Evolutionary conservation across 2,888 invertebrate species (phyloP).

Genomic region (Heliconius aoede): DNA sequence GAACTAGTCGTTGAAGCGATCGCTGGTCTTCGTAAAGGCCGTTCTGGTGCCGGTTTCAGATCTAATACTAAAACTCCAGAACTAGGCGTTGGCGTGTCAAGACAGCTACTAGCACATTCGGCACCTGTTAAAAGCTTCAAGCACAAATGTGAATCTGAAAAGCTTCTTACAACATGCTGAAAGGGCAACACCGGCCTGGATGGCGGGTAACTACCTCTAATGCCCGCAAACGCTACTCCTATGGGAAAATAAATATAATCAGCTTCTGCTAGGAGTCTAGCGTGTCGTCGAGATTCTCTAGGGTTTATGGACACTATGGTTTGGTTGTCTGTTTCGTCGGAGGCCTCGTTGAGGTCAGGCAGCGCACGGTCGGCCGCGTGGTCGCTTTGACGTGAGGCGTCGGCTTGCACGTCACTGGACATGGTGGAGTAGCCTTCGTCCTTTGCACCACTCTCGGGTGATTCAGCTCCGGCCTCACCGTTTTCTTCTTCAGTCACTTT

Average conservation of each 20-base stretch:
- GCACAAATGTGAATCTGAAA: conserved; percentile 89
- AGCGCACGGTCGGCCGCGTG: conserved; percentile 83
- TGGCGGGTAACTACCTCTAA: conserved; percentile 89
- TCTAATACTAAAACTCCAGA: conserved; percentile 85
- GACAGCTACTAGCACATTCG: conserved; percentile 79
- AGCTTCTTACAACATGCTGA: conserved; percentile 89
- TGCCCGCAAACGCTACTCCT: conserved; percentile 85
- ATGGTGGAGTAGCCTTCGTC: conserved; percentile 93
- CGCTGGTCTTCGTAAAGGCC: conserved; percentile 84
- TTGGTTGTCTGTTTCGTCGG: conserved; percentile 87
- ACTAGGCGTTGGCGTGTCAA: conserved; percentile 85
- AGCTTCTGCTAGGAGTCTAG: conserved; percentile 85
- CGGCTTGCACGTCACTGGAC: conserved; percentile 92
- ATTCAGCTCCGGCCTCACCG: conserved; percentile 87
- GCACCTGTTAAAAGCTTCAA: conserved; percentile 87
- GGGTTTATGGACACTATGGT: conserved; percentile 81
- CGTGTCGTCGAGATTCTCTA: conserved; percentile 79
- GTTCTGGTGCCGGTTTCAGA: conserved; percentile 82
- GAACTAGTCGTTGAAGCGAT: conserved; percentile 80
- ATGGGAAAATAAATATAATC: conserved; percentile 88
- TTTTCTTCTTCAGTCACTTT: conserved; percentile 75
- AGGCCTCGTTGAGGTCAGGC: conserved; percentile 89
- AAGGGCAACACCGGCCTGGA: conserved; percentile 87
- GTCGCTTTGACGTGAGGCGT: conserved; percentile 85
- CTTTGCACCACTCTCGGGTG: conserved; percentile 89